Base-by-base conservation (phyloP, 2,113 vertebrate species). In the Indri indri region DNA sequence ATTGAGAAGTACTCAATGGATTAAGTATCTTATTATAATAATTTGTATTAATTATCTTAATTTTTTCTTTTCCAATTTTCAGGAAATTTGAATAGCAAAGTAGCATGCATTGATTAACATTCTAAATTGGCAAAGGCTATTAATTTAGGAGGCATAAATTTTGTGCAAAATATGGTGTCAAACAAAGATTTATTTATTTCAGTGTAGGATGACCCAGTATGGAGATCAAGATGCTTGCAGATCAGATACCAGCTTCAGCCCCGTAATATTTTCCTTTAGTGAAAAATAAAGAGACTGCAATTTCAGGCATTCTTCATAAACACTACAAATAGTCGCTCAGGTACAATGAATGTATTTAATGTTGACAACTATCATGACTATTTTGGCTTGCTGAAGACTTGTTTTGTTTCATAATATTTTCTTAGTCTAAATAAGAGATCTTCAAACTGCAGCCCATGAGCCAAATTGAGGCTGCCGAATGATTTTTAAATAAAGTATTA, bases 71-170 rank as follows among this genome's bases (percentile, higher is more conserved):
- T 96, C 59, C 76, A 70, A 57, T 93, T 94, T 94, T 94, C 17
- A 73, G 71, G 79, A 85, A 22, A 96, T 84, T 81, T 95, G 42
- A 94, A 92, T 66, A 82, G 10, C 71, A 95, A 96, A 95, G 8
- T 97, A 76, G 61, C 71, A 94, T 80, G 6, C 5, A 16, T 57
- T 94, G 30, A 93, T 86, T 90, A 91, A 87, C 32, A 79, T 95
- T 96, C 90, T 96, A 90, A 94, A 81, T 81, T 83, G 79, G 23
- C 81, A 86, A 76, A 97, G 37, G 57, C 34, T 95, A 54, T 96
- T 95, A 85, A 70, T 87, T 95, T 73, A 3, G 47, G 22, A 91
- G 96, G 61, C 47, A 89, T 83, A 65, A 6, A 93, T 79, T 59
- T 90, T 94, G 83, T 93, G 42, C 18, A 95, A 92, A 96, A 61